A percentile compares a stretch with the other conserved stretches of the same genome.
phyloP scores from a whole-genome alignment of 2,888 invertebrate species.

The Zaprionus lineosus region DNA sequence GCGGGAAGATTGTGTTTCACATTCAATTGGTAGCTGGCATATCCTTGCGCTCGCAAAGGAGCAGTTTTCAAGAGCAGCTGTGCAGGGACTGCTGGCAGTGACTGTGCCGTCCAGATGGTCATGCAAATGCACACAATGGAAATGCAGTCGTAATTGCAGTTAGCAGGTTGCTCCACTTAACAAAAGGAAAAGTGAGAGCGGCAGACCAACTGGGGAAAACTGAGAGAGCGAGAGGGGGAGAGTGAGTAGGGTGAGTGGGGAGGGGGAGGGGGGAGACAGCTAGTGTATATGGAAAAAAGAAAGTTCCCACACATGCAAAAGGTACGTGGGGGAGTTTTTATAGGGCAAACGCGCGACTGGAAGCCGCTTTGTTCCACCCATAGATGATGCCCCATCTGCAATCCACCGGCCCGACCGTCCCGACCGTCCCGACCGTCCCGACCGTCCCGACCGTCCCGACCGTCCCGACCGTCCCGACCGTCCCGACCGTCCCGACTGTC shows the following conservation, averaged over 20 bases:
- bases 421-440: neutral
- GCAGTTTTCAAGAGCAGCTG: slow-evolving; percentile 22
- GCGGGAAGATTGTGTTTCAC: no score
- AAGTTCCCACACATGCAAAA: no score
- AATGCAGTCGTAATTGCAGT: slow-evolving; percentile 28
- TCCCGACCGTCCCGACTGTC: neutral
- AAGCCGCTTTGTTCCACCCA: slow-evolving; percentile 26
- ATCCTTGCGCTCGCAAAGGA: no score
- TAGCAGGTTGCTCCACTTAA: slow-evolving; percentile 24
- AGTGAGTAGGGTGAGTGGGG: no score
- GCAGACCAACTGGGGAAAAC: no score
- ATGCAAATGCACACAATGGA: slow-evolving; percentile 15
- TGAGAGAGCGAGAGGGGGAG: no score
- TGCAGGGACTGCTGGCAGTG: neutral
- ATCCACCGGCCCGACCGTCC: neutral
- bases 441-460: neutral
- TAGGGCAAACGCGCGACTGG: slow-evolving; percentile 31
- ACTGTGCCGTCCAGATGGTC: neutral
- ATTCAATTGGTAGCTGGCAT: no score
- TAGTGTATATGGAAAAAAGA: no score
- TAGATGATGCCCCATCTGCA: no score
- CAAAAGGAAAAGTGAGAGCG: no score
- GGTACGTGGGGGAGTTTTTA: no score
- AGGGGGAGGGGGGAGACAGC: no score
- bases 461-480: neutral